These are phyloP conservation scores for Campylorhamphus procurvoides DNA, from an alignment of 2,113 vertebrate species.

Conservation along the genomic window DNA sequence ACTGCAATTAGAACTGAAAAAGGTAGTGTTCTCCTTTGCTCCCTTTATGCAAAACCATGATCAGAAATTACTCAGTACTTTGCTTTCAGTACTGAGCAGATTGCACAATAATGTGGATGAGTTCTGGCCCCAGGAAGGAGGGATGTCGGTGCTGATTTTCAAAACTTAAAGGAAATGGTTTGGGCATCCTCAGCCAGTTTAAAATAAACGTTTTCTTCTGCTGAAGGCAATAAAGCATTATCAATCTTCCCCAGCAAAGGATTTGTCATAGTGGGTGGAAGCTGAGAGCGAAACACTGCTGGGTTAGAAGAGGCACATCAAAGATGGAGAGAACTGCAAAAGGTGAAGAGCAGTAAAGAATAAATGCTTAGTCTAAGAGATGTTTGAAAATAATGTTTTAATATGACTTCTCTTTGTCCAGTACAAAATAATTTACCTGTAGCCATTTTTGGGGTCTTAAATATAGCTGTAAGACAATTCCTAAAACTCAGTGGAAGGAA, in stretches of 20 bases:
- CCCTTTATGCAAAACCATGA: not conserved
- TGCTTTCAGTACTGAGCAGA: not conserved
- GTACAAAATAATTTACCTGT: not conserved
- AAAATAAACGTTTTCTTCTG: not conserved
- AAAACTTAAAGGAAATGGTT: not conserved
- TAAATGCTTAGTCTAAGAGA: not conserved
- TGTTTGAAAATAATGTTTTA: not conserved
- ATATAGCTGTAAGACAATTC: not conserved
- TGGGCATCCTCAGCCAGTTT: not conserved
- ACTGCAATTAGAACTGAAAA: constrained; percentile 61
- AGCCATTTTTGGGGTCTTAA: not conserved
- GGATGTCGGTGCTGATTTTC: not conserved
- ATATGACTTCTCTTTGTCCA: not conserved
- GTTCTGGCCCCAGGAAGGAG: not conserved
- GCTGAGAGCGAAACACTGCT: not conserved
- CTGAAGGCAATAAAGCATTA: not conserved
- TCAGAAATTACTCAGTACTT: not conserved
- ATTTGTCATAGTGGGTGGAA: not conserved
- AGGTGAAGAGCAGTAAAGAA: not conserved
- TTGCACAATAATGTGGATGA: not conserved
- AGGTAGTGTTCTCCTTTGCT: not conserved
- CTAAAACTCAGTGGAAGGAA: not conserved
- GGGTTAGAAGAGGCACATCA: not conserved
- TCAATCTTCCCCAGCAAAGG: not conserved
- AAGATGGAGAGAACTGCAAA: not conserved